Conservation (phyloP, 2,797 vertebrate species). For the Onychomys arenicola region DNA sequence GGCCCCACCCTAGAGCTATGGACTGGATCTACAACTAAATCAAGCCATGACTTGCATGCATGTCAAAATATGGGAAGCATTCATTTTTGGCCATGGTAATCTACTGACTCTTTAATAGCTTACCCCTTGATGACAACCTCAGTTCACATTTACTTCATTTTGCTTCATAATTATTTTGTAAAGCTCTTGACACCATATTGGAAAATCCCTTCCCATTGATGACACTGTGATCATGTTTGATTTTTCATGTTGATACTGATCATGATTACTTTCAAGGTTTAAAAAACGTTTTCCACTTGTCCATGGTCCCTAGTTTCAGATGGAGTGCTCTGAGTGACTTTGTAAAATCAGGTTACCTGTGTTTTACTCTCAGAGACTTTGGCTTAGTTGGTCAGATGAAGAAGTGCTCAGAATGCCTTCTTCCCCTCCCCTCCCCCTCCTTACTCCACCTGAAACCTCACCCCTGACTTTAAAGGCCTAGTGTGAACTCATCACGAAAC, state of each 20-base stretch:
- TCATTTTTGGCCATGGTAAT: not conserved
- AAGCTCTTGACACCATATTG: not conserved
- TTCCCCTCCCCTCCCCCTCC: not conserved
- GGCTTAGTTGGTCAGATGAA: not conserved
- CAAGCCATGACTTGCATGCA: not conserved
- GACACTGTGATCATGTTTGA: not conserved
- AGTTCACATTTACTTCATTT: not conserved
- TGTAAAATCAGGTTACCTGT: slow-evolving; percentile 1
- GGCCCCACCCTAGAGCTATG: not conserved
- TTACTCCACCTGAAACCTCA: not conserved
- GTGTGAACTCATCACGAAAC: not conserved
- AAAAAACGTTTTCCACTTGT: not conserved
- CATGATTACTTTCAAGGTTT: not conserved
- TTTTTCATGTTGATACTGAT: not conserved
- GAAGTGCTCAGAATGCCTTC: not conserved
- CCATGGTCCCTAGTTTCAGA: not conserved
- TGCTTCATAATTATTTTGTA: not conserved
- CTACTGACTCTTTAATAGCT: not conserved
- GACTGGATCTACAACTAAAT: not conserved
- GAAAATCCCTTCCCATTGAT: not conserved
- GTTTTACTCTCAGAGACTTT: slow-evolving; percentile 1
- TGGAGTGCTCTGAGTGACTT: not conserved
- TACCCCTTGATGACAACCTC: not conserved
- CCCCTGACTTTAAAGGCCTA: not conserved
- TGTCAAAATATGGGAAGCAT: not conserved